phyloP scores from a whole-genome alignment of 2,888 invertebrate species.

The Pristionchus exspectatus region DNA sequence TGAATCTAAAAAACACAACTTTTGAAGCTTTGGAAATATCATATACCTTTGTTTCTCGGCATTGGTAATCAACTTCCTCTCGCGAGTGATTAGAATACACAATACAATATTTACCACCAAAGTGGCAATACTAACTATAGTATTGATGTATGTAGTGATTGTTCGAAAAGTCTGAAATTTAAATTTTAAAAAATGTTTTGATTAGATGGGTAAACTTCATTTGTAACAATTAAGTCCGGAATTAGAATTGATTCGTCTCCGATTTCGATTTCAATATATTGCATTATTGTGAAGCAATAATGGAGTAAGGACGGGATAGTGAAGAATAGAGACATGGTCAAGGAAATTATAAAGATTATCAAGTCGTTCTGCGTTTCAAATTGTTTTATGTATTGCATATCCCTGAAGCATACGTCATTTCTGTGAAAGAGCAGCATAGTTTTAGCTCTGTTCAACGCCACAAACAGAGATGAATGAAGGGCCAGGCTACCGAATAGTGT shows the following conservation, averaged over 20 bases:
- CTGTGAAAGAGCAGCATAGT: neutral
- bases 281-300: neutral
- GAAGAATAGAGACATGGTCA: neutral
- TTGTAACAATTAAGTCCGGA: neutral
- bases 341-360: neutral
- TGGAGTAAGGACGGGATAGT: neutral
- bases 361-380: neutral
- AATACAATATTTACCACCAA: neutral
- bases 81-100: neutral
- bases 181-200: neutral
- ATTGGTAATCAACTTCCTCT: neutral
- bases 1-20: neutral
- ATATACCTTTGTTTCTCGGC: neutral
- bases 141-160: neutral
- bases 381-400: neutral
- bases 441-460: neutral
- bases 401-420: neutral
- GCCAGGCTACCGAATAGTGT: neutral
- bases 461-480: neutral
- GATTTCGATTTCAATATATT: neutral
- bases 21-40: no score
- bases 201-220: neutral
- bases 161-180: neutral
- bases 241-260: neutral
- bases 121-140: neutral